Conservation (phyloP, 1,140 invertebrate species). For the Brachionus sp. region DNA sequence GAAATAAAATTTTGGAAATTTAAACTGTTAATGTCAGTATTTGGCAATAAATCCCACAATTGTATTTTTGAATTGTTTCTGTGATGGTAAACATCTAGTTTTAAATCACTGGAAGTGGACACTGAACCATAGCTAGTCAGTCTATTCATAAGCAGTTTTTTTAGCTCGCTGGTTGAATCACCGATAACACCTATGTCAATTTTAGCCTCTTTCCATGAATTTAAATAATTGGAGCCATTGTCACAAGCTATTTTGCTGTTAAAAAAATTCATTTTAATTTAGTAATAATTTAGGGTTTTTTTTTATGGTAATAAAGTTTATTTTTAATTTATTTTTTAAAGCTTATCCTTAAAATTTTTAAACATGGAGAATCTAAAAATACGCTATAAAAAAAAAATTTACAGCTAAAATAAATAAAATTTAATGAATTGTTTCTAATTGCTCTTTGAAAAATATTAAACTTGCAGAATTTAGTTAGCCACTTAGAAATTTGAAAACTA, state of each 20-base stretch:
- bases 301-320: neutral
- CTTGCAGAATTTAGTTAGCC: neutral
- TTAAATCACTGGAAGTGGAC: neutral
- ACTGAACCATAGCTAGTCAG: neutral
- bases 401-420: neutral
- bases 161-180: neutral
- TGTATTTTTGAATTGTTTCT: neutral
- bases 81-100: neutral
- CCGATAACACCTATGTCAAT: neutral
- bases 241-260: neutral
- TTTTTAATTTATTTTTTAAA: neutral
- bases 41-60: neutral
- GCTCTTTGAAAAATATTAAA: neutral
- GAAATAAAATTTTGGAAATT: neutral
- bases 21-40: neutral
- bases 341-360: neutral
- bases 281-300: neutral
- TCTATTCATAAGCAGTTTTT: neutral
- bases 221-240: neutral
- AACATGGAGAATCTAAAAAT: neutral
- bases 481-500: neutral
- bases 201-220: neutral
- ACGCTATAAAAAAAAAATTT: neutral
- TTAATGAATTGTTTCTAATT: neutral
- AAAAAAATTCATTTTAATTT: neutral